These are phyloP conservation scores for Cercopithecus mona DNA, from an alignment of 2,113 vertebrate genomes.

Conservation along the genomic window DNA sequence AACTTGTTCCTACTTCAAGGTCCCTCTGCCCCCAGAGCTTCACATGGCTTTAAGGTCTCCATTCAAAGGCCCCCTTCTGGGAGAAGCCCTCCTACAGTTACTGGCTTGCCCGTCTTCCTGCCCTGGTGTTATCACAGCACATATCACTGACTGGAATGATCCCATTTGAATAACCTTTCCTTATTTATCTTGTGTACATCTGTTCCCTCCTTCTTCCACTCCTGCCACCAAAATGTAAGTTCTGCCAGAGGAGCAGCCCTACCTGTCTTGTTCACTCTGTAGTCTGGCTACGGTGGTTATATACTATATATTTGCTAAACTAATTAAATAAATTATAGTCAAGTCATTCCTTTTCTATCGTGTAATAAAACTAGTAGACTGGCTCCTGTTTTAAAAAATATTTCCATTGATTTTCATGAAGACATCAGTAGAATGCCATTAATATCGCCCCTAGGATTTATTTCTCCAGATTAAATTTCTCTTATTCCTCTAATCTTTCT, in stretches of 20 bases:
- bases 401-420: constrained; percentile 47
- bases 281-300: not conserved
- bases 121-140: not conserved
- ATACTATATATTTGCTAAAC: not conserved
- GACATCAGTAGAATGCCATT: constrained; percentile 17
- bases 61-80: not conserved
- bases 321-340: constrained; percentile 33
- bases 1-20: not conserved
- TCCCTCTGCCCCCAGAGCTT: not conserved
- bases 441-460: not conserved
- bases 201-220: not conserved
- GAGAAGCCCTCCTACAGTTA: not conserved
- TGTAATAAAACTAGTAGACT: constrained; percentile 32
- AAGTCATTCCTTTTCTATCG: not conserved
- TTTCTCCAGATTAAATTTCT: constrained; percentile 50
- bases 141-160: not conserved
- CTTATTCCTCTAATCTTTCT: constrained; percentile 33
- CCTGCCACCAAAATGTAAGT: not conserved
- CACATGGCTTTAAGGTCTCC: not conserved
- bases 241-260: not conserved
- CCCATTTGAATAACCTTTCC: not conserved
- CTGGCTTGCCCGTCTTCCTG: not conserved
- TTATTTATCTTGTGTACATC: not conserved
- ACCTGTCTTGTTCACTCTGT: not conserved
- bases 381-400: constrained; percentile 34